These are phyloP conservation scores for Cryptophagus acutangulus DNA, from an alignment of 2,888 invertebrate species.

Conservation along the genomic window DNA sequence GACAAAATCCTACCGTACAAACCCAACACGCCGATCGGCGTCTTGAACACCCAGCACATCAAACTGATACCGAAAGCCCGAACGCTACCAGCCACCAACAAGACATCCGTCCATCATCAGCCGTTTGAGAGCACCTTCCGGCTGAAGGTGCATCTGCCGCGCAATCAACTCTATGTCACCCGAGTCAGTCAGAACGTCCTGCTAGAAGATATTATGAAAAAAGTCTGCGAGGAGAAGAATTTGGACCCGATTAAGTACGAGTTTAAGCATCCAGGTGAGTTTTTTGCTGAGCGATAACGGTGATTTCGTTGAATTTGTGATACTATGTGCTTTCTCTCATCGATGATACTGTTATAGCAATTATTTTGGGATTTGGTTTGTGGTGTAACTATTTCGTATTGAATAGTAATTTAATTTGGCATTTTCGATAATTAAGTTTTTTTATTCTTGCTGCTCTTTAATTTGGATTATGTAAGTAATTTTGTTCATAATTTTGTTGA, in stretches of 20 bases:
- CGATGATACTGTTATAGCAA: too few species aligned
- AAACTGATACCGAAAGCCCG: constrained; percentile 42
- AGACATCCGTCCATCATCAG: constrained; percentile 44
- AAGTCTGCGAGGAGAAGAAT: constrained; percentile 68
- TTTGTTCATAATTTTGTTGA: too few species aligned
- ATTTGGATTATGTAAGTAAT: too few species aligned
- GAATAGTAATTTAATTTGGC: too few species aligned
- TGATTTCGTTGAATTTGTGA: too few species aligned
- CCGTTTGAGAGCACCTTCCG: constrained; percentile 61
- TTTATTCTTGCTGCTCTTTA: too few species aligned
- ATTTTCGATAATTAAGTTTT: too few species aligned
- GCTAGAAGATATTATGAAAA: constrained; percentile 63
- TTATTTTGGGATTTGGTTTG: too few species aligned
- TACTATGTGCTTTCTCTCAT: too few species aligned
- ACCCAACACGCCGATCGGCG: constrained; percentile 68
- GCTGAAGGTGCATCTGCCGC: constrained; percentile 66
- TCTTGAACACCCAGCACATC: constrained; percentile 51
- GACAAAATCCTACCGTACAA: constrained; percentile 62
- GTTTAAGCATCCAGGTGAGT: constrained; percentile 69
- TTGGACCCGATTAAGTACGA: constrained; percentile 69
- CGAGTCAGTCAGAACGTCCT: constrained; percentile 66
- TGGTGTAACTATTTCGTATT: too few species aligned
- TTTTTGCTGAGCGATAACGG: too few species aligned
- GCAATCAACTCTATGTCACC: constrained; percentile 73
- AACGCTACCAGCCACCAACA: constrained; percentile 26